phyloP scores from a whole-genome alignment of 2,888 invertebrate genomes.

The Perizoma flavofasciatum region DNA sequence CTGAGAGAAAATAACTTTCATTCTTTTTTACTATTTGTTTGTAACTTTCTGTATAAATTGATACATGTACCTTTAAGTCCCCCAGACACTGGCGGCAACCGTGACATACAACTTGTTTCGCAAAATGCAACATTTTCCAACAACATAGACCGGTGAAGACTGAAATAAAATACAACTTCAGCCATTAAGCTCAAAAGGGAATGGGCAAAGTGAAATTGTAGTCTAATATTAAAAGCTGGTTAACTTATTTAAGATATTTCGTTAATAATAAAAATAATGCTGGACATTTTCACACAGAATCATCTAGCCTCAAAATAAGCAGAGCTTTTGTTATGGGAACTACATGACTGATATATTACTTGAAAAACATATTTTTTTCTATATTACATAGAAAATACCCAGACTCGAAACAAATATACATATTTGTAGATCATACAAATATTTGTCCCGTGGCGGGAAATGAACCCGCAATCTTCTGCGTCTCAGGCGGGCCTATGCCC shows the following conservation, averaged over 20 bases:
- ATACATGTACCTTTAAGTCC: constrained; percentile 18
- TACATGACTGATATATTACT: no score
- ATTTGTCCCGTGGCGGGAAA: no score
- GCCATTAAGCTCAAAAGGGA: constrained; percentile 41
- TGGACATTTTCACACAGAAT: not conserved
- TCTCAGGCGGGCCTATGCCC: no score
- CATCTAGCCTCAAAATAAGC: no score
- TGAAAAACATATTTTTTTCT: no score
- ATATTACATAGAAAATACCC: no score
- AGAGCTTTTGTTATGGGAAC: no score
- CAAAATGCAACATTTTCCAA: constrained; percentile 56
- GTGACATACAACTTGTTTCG: constrained; percentile 24
- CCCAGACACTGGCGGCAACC: constrained; percentile 21
- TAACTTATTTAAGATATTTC: not conserved
- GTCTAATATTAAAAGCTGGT: constrained; percentile 6
- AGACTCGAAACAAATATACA: no score
- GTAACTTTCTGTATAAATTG: constrained; percentile 22
- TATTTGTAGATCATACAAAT: no score
- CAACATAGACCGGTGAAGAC: constrained; percentile 45
- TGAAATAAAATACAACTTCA: constrained; percentile 69
- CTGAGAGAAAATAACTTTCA: not conserved
- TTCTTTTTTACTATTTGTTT: constrained; percentile 9
- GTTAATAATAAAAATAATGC: not conserved
- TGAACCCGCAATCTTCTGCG: no score
- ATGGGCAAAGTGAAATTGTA: constrained; percentile 36